Conservation (phyloP, 2,113 vertebrate genomes). For the Apodemus sylvaticus region DNA sequence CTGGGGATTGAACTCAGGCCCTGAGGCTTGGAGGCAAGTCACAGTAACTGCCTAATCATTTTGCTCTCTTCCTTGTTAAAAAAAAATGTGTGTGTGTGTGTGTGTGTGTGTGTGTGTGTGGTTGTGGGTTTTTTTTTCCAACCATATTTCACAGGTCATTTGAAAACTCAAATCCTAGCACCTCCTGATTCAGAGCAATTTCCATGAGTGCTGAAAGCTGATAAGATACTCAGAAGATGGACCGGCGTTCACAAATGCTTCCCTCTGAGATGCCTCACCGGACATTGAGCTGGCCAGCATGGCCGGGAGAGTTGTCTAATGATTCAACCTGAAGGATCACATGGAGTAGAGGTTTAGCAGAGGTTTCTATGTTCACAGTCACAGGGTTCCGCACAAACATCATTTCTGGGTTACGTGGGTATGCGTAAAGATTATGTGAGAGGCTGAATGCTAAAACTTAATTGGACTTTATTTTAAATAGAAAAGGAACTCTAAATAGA, state of each 20-base stretch:
- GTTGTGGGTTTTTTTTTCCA: neutral
- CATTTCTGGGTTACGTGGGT: neutral
- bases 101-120: neutral
- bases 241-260: neutral
- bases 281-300: neutral
- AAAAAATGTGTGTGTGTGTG: neutral
- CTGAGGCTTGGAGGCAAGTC: too few relatives aligned
- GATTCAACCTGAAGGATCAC: neutral
- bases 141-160: neutral
- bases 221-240: neutral
- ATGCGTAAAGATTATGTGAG: neutral
- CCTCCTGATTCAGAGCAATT: neutral
- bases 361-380: neutral
- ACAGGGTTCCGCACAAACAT: neutral
- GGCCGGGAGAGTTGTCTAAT: slow-evolving; percentile 9
- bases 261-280: neutral
- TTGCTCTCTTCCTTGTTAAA: neutral
- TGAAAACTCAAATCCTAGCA: neutral
- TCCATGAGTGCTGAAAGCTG: neutral
- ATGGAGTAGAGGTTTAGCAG: neutral
- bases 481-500: neutral
- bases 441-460: neutral
- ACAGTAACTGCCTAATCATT: neutral
- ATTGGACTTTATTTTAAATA: neutral
- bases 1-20: neutral